A percentile compares a stretch with the other conserved stretches of the same genome.
phyloP scores from a whole-genome alignment of 2,113 vertebrate genomes.

The Labeo rohita region DNA sequence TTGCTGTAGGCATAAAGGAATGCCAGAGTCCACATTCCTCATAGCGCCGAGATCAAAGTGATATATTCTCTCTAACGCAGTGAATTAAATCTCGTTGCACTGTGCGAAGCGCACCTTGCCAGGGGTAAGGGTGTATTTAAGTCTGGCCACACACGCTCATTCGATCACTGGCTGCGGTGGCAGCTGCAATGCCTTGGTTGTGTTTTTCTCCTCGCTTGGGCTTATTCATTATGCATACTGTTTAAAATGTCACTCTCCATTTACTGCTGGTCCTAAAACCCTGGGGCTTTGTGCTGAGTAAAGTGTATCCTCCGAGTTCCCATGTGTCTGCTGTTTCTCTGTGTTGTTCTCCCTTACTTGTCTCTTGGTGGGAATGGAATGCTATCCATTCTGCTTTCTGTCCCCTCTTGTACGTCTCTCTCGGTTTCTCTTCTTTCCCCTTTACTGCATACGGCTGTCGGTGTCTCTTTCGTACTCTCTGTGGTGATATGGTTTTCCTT shows the following conservation, averaged over 20 bases:
- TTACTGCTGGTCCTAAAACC: slow-evolving; percentile 53
- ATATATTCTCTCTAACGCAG: slow-evolving; percentile 38
- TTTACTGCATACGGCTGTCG: background rate
- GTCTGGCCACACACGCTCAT: slow-evolving; percentile 49
- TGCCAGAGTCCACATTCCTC: slow-evolving; percentile 30
- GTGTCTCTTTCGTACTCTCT: background rate
- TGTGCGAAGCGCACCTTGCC: background rate
- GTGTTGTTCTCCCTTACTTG: slow-evolving; percentile 6
- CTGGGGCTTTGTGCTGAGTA: slow-evolving; percentile 56
- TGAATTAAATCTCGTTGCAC: slow-evolving; percentile 34
- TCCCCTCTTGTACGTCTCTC: slow-evolving; percentile 10
- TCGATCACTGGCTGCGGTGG: slow-evolving; percentile 43
- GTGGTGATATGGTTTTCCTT: slow-evolving; percentile 10
- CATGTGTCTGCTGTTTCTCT: slow-evolving; percentile 51
- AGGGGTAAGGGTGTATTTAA: slow-evolving; percentile 35
- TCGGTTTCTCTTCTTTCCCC: background rate
- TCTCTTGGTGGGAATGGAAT: slow-evolving; percentile 23
- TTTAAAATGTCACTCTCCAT: slow-evolving; percentile 63
- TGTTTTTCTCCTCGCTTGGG: slow-evolving; percentile 52
- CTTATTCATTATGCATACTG: slow-evolving; percentile 63
- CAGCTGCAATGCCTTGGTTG: slow-evolving; percentile 47
- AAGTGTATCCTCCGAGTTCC: slow-evolving; percentile 52
- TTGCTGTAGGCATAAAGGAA: slow-evolving; percentile 33
- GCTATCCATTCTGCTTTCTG: slow-evolving; percentile 36
- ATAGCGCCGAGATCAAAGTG: slow-evolving; percentile 43